Percentiles rank a stretch among this genome's conserved stretches.
Evolutionary conservation across 2,113 vertebrate genomes (phyloP).

Genomic region (Engraulis encrasicolus): DNA sequence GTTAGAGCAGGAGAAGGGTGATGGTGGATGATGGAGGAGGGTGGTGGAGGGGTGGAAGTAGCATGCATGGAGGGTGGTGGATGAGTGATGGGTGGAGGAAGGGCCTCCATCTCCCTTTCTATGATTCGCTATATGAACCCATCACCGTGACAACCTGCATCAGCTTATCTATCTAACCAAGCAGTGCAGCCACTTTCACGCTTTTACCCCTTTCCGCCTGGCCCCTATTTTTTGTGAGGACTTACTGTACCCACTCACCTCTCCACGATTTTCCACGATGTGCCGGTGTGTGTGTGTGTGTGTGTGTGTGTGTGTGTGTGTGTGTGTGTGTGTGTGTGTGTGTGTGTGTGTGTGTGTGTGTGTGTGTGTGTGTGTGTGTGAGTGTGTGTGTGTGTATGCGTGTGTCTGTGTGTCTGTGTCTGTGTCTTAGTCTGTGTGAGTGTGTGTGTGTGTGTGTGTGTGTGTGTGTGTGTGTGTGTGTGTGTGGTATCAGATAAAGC

Average conservation of each 20-base stretch:
- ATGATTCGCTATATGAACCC: constrained; percentile 66
- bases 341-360: too few relatives aligned
- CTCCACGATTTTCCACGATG: background rate
- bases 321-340: too few relatives aligned
- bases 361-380: constrained; percentile 55
- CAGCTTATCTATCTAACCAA: constrained; percentile 65
- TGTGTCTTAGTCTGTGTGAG: too few relatives aligned
- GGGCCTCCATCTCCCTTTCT: background rate
- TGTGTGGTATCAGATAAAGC: constrained; percentile 74
- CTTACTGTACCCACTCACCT: background rate
- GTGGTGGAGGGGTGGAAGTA: background rate
- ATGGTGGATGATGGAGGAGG: background rate
- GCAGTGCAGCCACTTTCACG: background rate
- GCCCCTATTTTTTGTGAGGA: constrained; percentile 63
- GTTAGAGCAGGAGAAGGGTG: background rate
- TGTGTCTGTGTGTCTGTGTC: too few relatives aligned
- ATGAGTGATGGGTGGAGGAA: background rate
- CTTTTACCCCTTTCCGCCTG: constrained; percentile 43
- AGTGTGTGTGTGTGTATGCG: too few relatives aligned
- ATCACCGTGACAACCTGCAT: constrained; percentile 71
- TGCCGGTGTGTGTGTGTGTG: constrained; percentile 6
- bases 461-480: constrained; percentile 27
- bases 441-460: too few relatives aligned
- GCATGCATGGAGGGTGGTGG: background rate
- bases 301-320: too few relatives aligned